Conservation (phyloP, 2,797 vertebrate genomes). For the Takifugu rubripes region DNA sequence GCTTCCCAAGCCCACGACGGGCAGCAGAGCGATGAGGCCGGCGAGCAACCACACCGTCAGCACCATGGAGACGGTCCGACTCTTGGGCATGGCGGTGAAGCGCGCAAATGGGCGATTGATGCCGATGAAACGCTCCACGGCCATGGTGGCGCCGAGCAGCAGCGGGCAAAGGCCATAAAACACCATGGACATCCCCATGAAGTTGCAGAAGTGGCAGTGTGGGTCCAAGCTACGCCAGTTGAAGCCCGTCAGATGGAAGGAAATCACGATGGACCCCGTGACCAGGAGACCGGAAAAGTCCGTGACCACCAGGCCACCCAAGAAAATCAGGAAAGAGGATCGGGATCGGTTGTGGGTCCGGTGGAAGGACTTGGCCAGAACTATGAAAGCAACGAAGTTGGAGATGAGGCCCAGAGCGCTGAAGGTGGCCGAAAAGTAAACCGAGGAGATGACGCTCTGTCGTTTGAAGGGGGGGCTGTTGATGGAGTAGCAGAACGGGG, state of each 20-base stretch:
- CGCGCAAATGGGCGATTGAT: conserved; percentile 88
- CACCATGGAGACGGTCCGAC: conserved; percentile 78
- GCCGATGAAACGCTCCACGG: conserved; percentile 85
- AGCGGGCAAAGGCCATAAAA: conserved; percentile 92
- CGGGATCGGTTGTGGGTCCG: conserved; percentile 69
- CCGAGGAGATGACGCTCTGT: conserved; percentile 64
- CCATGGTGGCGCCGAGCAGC: conserved; percentile 89
- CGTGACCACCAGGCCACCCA: conserved; percentile 87
- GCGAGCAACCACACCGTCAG: conserved; percentile 81
- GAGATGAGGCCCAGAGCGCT: conserved; percentile 82
- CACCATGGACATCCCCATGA: conserved; percentile 92
- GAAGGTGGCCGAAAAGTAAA: conserved; percentile 81
- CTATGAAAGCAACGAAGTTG: conserved; percentile 87
- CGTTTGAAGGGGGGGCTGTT: conserved; percentile 53
- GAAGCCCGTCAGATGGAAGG: conserved; percentile 79
- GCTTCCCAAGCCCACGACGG: conserved; percentile 80
- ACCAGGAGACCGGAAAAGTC: conserved; percentile 90
- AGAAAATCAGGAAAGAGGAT: conserved; percentile 89
- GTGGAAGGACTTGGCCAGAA: conserved; percentile 79
- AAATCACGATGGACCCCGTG: conserved; percentile 82
- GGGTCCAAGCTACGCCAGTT: conserved; percentile 82
- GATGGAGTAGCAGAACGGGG: conserved; percentile 69
- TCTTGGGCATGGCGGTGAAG: conserved; percentile 70
- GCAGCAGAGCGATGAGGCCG: conserved; percentile 80
- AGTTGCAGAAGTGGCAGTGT: conserved; percentile 87